Conservation (phyloP, 2,888 invertebrate species). For the Lasioglossum malachurum region DNA sequence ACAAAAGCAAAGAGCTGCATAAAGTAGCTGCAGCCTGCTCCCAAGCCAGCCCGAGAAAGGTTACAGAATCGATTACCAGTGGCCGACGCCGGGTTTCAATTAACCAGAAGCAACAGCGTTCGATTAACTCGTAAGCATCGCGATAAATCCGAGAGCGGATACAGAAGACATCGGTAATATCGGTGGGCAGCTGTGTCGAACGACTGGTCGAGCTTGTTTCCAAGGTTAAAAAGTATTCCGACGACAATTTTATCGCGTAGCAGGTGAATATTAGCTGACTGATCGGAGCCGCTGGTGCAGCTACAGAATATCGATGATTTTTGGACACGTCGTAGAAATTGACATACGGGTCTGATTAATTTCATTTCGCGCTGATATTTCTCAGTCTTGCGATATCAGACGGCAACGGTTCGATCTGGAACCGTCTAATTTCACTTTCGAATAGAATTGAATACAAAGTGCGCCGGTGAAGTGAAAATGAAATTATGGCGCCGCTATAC, state of each 20-base stretch:
- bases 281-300: not conserved
- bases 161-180: conserved; percentile 4
- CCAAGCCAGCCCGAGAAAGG: not conserved
- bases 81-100: not conserved
- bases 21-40: not conserved
- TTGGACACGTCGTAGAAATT: not conserved
- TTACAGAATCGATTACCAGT: not conserved
- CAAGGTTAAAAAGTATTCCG: not conserved
- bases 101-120: conserved; percentile 2
- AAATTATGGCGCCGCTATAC: too few species aligned
- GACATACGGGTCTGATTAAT: too few species aligned
- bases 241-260: not conserved
- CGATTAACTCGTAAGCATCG: conserved; percentile 3
- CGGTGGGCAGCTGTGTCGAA: not conserved
- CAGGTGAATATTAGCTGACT: not conserved
- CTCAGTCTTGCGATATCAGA: too few species aligned
- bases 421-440: too few species aligned
- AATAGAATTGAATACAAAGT: too few species aligned
- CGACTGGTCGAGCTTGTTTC: not conserved
- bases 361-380: too few species aligned
- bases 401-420: too few species aligned
- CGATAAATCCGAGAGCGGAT: not conserved
- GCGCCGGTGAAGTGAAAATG: too few species aligned
- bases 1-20: not conserved
- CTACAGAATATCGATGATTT: not conserved